phyloP scores from a whole-genome alignment of 1,140 invertebrate genomes.

The Adelges cooleyi region DNA sequence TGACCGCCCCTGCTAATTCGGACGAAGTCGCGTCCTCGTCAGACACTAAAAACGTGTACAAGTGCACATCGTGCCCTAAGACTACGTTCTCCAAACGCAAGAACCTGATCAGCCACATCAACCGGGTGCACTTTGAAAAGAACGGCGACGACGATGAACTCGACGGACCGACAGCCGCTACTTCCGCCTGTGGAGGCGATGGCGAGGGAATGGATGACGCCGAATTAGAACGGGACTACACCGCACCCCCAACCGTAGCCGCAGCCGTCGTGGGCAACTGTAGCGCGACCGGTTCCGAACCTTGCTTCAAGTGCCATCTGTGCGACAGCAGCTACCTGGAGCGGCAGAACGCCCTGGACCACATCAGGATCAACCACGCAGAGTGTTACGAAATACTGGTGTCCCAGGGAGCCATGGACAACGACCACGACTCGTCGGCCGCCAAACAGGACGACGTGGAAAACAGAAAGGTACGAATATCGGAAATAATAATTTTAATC shows the following conservation, averaged over 20 bases:
- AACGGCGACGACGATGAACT: slow-evolving; percentile 32
- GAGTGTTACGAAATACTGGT: slow-evolving; percentile 61
- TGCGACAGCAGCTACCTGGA: slow-evolving; percentile 76
- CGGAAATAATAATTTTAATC: neutral
- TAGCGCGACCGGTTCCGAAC: slow-evolving; percentile 40
- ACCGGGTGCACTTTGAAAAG: slow-evolving; percentile 48
- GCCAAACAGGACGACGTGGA: slow-evolving; percentile 37
- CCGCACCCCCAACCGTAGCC: neutral
- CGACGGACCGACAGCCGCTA: slow-evolving; percentile 2
- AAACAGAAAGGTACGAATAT: slow-evolving; percentile 20
- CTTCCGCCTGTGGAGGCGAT: neutral
- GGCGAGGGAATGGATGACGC: neutral
- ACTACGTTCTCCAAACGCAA: slow-evolving; percentile 73
- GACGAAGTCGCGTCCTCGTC: slow-evolving; percentile 29
- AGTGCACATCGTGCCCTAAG: slow-evolving; percentile 70
- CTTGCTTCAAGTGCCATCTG: slow-evolving; percentile 84
- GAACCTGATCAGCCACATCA: slow-evolving; percentile 64
- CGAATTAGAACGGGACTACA: slow-evolving; percentile 17
- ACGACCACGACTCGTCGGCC: slow-evolving; percentile 34
- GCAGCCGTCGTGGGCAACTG: neutral
- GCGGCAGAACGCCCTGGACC: slow-evolving; percentile 64
- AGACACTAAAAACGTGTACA: slow-evolving; percentile 59
- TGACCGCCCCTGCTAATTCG: neutral
- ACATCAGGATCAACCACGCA: slow-evolving; percentile 60
- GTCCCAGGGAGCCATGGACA: slow-evolving; percentile 65